Base-by-base conservation (phyloP, 2,888 invertebrate species). In the Molanna angustata region DNA sequence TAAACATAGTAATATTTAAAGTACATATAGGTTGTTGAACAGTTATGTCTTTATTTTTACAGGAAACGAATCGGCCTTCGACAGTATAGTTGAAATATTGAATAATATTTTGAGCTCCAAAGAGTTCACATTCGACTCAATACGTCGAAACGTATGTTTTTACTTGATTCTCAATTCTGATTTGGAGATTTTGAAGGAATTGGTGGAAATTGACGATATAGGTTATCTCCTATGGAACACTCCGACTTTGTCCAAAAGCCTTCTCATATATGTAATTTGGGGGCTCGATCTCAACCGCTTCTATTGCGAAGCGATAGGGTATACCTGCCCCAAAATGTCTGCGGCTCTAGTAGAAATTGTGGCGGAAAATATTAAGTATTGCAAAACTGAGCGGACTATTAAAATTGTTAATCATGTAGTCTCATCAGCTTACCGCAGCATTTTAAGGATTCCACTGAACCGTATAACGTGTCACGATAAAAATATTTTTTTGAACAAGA, bases 101-200 rank as follows among this genome's bases (percentile, higher is more conserved):
- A 35, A 27, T 18, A 52, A 52, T 11, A 11, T 17, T 16, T 37
- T 37, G 3, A 18, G 16, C 7, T 7, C 9, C 7, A 14, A 37
- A 11, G 18, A 37, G 18, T 37, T 37, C 17, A 4, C n/a, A n/a
- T n/a, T n/a, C n/a, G n/a, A n/a, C n/a, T n/a, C n/a, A n/a, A n/a
- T n/a, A n/a, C n/a, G n/a, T n/a, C n/a, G n/a, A n/a, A n/a, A n/a
- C n/a, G n/a, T n/a, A 3, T 50, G 13, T 22, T 49, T 56, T 16
- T 59, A 54, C 33, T 37, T 59, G 4, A 54, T 59, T 32, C 39
- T 59, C 2, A 59, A 59, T 22, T 21, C 54, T n/a, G 59, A 59
- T 47, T 18, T 57, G n/a, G 20, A 20, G n/a, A 18, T 52, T 7
- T 17, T 59, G 16, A 39, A 54, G 6, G 41, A 52, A 22, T 32